These are phyloP conservation scores for Cantharis rufa DNA, from an alignment of 2,888 invertebrate species.

Conservation along the genomic window DNA sequence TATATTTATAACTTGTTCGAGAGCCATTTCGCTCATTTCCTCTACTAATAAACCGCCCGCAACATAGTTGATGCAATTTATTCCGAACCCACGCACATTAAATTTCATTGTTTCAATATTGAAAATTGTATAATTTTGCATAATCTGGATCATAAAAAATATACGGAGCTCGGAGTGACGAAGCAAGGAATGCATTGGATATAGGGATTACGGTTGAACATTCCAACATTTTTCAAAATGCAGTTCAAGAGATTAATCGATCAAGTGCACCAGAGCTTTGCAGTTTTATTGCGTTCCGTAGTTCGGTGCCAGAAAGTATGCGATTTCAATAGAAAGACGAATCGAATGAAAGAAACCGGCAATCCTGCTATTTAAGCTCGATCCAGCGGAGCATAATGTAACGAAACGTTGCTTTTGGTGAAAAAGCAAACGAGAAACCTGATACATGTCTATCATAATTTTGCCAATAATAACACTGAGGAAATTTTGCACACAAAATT, in stretches of 20 bases:
- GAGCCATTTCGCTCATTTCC: constrained; percentile 16
- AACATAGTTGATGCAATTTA: constrained; percentile 16
- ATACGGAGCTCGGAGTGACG: not conserved
- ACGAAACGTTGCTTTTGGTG: not conserved
- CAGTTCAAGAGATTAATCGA: not conserved
- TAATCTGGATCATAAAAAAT: not conserved
- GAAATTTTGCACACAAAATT: not conserved
- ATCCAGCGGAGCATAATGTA: not conserved
- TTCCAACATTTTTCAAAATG: not conserved
- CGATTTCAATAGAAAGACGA: not conserved
- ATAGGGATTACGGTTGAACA: no score
- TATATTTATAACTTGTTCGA: constrained; percentile 22
- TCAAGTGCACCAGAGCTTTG: not conserved
- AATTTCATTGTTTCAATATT: not conserved
- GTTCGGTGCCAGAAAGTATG: not conserved
- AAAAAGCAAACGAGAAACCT: not conserved
- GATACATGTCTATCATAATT: not conserved
- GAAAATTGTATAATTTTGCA: not conserved
- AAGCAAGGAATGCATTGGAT: not conserved
- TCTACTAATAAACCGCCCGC: constrained; percentile 4
- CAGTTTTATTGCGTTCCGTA: not conserved
- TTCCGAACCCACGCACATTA: constrained; percentile 8
- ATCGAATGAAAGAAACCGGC: not conserved
- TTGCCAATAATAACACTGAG: not conserved
- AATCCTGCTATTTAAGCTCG: not conserved